Conservation (phyloP, 2,113 vertebrate species). For the Oxyruncus cristatus region DNA sequence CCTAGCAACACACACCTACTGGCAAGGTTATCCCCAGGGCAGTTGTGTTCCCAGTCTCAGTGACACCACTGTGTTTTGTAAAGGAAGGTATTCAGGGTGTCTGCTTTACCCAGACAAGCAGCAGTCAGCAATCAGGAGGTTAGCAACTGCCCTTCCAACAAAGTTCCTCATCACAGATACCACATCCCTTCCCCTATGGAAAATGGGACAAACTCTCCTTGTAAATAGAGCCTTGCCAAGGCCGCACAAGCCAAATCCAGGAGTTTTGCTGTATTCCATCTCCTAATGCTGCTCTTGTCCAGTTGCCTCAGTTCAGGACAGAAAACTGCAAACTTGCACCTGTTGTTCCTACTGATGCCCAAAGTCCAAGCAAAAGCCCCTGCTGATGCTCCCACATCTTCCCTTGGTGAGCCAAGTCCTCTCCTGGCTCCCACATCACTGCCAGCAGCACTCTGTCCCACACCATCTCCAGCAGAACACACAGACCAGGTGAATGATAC, state of each 20-base stretch:
- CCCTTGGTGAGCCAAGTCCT: background rate
- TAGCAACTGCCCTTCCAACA: background rate
- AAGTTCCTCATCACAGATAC: background rate
- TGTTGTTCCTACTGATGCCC: background rate
- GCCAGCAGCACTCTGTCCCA: background rate
- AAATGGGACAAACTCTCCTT: background rate
- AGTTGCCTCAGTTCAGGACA: background rate
- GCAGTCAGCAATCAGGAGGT: background rate
- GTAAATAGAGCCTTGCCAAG: background rate
- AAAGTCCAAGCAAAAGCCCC: background rate
- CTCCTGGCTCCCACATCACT: fast-evolving
- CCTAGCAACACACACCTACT: background rate
- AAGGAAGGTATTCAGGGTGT: background rate
- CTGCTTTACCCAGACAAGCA: background rate
- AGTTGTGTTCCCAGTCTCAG: background rate
- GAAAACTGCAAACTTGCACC: background rate
- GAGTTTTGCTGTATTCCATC: background rate
- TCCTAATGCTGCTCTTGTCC: background rate
- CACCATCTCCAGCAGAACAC: background rate
- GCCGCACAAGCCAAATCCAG: background rate
- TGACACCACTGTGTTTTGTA: background rate
- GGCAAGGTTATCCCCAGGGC: background rate
- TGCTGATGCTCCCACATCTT: background rate
- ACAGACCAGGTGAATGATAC: background rate
- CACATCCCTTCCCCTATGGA: background rate